Percentiles rank a stretch among this genome's conserved stretches.
These are phyloP conservation scores for Erythrolamprus reginae DNA, from an alignment of 2,113 vertebrate species.

Conservation along the genomic window DNA sequence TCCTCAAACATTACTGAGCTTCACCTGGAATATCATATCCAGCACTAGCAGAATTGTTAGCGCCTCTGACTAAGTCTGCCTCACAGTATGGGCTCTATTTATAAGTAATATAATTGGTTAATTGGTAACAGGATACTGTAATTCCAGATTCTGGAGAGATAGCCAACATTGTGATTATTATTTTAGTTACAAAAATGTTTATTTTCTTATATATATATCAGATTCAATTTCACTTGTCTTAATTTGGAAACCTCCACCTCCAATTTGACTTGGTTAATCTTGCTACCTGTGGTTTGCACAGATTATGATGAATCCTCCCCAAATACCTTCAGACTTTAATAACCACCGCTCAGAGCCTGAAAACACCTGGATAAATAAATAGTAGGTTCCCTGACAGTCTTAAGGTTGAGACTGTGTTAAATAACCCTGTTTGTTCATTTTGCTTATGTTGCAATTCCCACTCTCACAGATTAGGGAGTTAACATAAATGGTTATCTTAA, in stretches of 20 bases:
- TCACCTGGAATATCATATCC: not conserved
- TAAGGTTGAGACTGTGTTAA: conserved; percentile 63
- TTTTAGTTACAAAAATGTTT: not conserved
- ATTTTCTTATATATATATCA: not conserved
- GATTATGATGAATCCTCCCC: not conserved
- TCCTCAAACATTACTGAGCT: not conserved
- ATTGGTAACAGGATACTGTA: not conserved
- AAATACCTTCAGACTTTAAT: not conserved
- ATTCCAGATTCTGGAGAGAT: not conserved
- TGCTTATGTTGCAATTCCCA: conserved; percentile 52
- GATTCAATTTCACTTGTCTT: not conserved
- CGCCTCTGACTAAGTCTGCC: not conserved
- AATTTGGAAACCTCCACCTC: not conserved
- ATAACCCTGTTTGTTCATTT: conserved; percentile 43
- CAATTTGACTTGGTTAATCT: not conserved
- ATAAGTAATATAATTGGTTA: not conserved
- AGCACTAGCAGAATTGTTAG: not conserved
- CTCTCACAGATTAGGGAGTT: not conserved
- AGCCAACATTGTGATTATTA: not conserved
- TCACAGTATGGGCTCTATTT: not conserved
- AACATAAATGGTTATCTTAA: not conserved
- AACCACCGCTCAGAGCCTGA: conserved; percentile 56
- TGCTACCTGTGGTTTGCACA: not conserved
- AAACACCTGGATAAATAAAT: conserved; percentile 42
- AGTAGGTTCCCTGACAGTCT: conserved; percentile 27